Base-by-base conservation (phyloP, 2,797 vertebrate genomes). In the Todus mexicanus region DNA sequence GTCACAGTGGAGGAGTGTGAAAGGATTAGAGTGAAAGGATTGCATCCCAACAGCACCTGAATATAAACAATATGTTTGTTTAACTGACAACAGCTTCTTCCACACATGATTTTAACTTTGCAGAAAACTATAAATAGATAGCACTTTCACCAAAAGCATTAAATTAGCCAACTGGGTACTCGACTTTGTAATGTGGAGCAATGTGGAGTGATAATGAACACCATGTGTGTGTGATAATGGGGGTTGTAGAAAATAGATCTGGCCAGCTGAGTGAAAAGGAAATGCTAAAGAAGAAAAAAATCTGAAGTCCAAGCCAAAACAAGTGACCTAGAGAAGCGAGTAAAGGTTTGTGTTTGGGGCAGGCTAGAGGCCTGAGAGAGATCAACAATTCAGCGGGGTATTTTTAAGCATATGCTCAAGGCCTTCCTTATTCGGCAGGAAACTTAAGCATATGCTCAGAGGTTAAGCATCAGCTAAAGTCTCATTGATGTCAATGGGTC, bases 191-290 rank as follows among this genome's bases (percentile, higher is more conserved):
- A 95, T 92, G 91, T 57, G 64, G 81, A 97, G 92, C 95, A 96
- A 95, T 89, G 92, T 65, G 92, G 97, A 96, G 97, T 97, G 96
- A 94, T 97, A 98, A 97, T 86, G 92, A 97, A 96, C 92, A 97
- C 95, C 97, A 97, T 92, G 92, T 97, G 97, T 97, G 94, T 66
- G 69, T 93, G 91, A 89, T 96, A 97, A 97, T 94, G 90, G 94
- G 86, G 94, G 94, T 26, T 96, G 86, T 79, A 96, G 95, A 93
- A 96, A 95, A 94, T 91, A 95, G 94, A 94, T 86, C 90, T 86
- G 72, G 53, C 88, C 94, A 95, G 87, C 97, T 95, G 94, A 96
- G 78, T 61, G 74, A 93, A 97, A 95, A 97, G 96, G 94, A 97
- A 97, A 96, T 77, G 66, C 84, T 94, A 57, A 81, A 90, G 76